Conservation (phyloP, 2,888 invertebrate species). For the Agrotis exclamationis region DNA sequence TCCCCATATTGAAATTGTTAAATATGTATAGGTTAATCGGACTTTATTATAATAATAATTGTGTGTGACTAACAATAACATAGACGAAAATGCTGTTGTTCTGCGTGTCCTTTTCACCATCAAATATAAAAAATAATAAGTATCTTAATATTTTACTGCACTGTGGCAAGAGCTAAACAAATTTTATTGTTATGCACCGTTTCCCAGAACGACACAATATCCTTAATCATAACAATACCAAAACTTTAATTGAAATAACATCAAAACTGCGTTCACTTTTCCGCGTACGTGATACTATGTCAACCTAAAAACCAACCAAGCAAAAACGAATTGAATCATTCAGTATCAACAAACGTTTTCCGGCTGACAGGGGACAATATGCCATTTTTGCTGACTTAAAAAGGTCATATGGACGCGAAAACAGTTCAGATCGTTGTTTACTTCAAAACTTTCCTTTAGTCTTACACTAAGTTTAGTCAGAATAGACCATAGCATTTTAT, state of each 20-base stretch:
- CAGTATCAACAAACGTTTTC: constrained; percentile 30
- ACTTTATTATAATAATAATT: neutral
- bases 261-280: constrained; percentile 6
- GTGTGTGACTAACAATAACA: neutral
- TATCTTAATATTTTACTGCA: neutral
- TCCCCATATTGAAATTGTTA: neutral
- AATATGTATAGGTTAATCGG: too few species aligned
- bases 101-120: neutral
- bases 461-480: constrained; percentile 23
- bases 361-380: constrained; percentile 20
- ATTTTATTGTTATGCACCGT: neutral
- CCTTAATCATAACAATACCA: neutral
- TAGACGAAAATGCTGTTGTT: too few species aligned
- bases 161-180: neutral
- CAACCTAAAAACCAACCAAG: constrained; percentile 12
- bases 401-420: constrained; percentile 29
- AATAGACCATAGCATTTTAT: constrained; percentile 42
- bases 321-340: constrained; percentile 23
- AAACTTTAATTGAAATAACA: neutral
- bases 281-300: constrained; percentile 40
- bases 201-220: neutral
- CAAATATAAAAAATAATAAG: neutral
- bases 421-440: constrained; percentile 39
- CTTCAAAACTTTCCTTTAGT: constrained; percentile 57
- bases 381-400: constrained; percentile 22